Conservation (phyloP, 2,888 invertebrate species). For the Cephus pygmeus region DNA sequence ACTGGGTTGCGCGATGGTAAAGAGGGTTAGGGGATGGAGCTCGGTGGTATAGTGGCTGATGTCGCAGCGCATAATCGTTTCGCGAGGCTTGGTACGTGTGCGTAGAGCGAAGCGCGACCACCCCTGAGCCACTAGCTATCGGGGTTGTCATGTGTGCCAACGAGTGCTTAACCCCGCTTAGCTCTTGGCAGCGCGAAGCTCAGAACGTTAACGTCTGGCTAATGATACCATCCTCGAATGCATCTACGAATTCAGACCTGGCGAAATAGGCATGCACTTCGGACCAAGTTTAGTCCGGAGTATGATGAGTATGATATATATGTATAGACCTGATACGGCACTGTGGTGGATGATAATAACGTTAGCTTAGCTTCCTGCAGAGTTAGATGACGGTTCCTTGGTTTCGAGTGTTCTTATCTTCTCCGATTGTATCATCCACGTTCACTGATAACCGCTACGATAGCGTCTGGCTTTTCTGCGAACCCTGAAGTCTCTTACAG, state of each 20-base stretch:
- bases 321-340: not conserved
- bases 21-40: not conserved
- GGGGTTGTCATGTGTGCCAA: slow-evolving; percentile 16
- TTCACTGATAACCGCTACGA: not conserved
- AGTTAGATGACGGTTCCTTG: not conserved
- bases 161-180: slow-evolving; percentile 23
- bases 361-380: not conserved
- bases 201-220: slow-evolving; percentile 16
- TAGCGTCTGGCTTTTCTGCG: not conserved
- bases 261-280: not conserved
- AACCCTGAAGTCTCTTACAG: not conserved
- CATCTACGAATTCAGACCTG: not conserved
- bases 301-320: not conserved
- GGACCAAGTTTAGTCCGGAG: not conserved
- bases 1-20: not conserved
- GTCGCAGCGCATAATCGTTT: slow-evolving; percentile 7
- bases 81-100: not conserved
- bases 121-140: not conserved
- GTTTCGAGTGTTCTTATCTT: not conserved
- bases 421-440: not conserved
- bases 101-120: not conserved
- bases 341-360: not conserved
- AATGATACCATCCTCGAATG: slow-evolving; percentile 9
- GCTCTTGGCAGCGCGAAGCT: slow-evolving; percentile 19
- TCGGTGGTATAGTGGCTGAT: not conserved